These are phyloP conservation scores for Oreamnos americanus DNA, from an alignment of 2,113 vertebrate species.

Conservation along the genomic window DNA sequence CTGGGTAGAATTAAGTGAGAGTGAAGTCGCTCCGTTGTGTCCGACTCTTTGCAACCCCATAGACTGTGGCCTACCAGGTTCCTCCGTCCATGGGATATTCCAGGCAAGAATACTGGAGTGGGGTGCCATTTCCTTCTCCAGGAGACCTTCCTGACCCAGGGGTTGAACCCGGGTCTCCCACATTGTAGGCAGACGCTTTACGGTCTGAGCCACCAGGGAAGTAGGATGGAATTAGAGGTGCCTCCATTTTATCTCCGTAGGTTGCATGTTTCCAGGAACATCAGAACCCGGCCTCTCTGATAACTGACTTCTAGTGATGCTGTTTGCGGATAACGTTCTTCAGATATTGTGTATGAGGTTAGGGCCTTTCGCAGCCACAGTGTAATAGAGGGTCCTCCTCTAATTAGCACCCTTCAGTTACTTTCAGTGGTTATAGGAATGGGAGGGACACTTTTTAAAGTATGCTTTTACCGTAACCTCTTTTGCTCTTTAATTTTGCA, in stretches of 20 bases:
- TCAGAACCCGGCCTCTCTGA: background rate
- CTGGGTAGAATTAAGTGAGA: background rate
- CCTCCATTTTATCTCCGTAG: background rate
- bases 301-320: background rate
- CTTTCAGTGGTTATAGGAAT: background rate
- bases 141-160: too few relatives aligned
- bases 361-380: background rate
- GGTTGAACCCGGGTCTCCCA: accelerated
- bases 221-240: background rate
- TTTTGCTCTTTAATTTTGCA: background rate
- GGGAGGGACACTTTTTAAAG: background rate
- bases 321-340: background rate
- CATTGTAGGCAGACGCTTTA: too few relatives aligned
- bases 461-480: background rate
- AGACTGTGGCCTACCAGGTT: too few relatives aligned
- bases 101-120: too few relatives aligned
- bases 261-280: background rate
- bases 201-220: too few relatives aligned
- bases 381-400: background rate
- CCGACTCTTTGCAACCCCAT: too few relatives aligned
- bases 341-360: background rate
- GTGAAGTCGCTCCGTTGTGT: too few relatives aligned
- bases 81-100: too few relatives aligned
- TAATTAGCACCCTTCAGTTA: background rate
- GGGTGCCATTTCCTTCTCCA: too few relatives aligned